Evolutionary conservation across 1,140 invertebrate species (phyloP).

Genomic region (Copidosoma floridanum): DNA sequence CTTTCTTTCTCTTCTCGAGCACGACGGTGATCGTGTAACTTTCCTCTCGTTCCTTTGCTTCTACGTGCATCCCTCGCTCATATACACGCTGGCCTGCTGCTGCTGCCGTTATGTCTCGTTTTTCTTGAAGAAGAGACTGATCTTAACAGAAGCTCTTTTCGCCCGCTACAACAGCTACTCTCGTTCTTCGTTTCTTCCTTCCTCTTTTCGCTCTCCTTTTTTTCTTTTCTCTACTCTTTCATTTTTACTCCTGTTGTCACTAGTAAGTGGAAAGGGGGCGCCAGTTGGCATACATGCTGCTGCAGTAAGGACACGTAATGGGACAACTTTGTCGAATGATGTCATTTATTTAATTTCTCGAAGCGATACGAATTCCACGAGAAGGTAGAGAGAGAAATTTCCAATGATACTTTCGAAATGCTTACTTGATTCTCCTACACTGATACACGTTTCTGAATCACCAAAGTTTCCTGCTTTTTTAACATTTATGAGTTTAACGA

Average conservation of each 20-base stretch:
- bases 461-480: neutral
- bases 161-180: conserved; percentile 1
- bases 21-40: conserved; percentile 43
- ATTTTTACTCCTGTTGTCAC: conserved; percentile 8
- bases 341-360: conserved; percentile 49
- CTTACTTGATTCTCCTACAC: neutral
- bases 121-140: conserved; percentile 11
- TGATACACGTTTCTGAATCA: neutral
- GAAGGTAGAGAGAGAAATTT: conserved; percentile 31
- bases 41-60: conserved; percentile 26
- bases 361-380: conserved; percentile 32
- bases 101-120: conserved; percentile 19
- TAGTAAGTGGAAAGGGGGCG: conserved; percentile 28
- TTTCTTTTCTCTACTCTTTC: neutral
- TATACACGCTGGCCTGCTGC: conserved; percentile 19
- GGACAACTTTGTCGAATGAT: conserved; percentile 51
- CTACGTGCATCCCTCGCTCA: conserved; percentile 22
- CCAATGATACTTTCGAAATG: conserved; percentile 37
- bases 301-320: conserved; percentile 24
- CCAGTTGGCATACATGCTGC: conserved; percentile 35
- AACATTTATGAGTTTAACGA: too few relatives aligned
- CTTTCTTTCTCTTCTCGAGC: conserved; percentile 1
- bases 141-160: conserved; percentile 35
- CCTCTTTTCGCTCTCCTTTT: neutral
- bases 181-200: neutral